Percentiles rank a stretch among this genome's conserved stretches.
Evolutionary conservation across 2,797 vertebrate genomes (phyloP).

Genomic region (Vireo griseus): DNA sequence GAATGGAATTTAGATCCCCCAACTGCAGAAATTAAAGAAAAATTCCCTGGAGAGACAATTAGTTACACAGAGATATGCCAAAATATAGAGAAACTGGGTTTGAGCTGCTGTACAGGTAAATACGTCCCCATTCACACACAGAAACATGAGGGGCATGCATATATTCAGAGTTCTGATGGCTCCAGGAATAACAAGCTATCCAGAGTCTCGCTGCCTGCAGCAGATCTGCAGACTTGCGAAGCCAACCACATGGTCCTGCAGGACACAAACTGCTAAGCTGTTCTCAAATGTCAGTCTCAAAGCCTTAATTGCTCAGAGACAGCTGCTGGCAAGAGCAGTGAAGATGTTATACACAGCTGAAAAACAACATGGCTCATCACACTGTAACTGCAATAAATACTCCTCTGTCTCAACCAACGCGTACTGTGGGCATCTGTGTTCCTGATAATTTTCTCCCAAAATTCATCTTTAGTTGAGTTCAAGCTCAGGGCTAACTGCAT

Average conservation of each 20-base stretch:
- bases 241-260: not conserved
- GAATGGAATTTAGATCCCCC: not conserved
- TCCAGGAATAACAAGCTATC: not conserved
- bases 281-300: not conserved
- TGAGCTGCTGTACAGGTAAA: not conserved
- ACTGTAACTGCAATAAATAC: not conserved
- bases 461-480: not conserved
- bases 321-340: rapidly evolving
- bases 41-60: not conserved
- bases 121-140: not conserved
- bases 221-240: not conserved
- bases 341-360: not conserved
- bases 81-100: not conserved
- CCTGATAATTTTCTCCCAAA: not conserved
- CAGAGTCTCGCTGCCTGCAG: not conserved
- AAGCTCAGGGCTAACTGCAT: not conserved
- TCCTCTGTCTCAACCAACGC: not conserved
- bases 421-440: not conserved
- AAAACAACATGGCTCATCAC: not conserved
- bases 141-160: not conserved
- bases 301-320: not conserved
- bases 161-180: not conserved
- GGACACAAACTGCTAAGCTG: not conserved
- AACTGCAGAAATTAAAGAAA: not conserved
- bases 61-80: not conserved